Evolutionary conservation across 1,140 invertebrate species (phyloP).

Genomic region (Lucilia sericata): DNA sequence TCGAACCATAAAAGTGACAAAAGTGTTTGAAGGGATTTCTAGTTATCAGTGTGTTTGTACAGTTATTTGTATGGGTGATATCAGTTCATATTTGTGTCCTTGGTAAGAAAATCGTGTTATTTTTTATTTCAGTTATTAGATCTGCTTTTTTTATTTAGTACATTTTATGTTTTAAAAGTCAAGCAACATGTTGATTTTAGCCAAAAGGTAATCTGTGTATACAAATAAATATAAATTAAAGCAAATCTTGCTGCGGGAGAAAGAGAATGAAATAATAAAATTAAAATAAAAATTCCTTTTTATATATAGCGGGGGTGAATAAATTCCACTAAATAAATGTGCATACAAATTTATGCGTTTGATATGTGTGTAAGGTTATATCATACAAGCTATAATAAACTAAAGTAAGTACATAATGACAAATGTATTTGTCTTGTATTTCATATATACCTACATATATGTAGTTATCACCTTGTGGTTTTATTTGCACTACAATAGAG

Average conservation of each 20-base stretch:
- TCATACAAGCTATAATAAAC: background rate
- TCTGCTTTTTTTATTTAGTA: background rate
- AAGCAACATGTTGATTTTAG: background rate
- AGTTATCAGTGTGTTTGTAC: background rate
- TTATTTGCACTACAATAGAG: too few species aligned
- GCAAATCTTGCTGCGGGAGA: background rate
- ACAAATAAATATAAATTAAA: constrained; percentile 16
- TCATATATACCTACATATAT: too few species aligned
- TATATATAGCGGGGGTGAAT: too few species aligned
- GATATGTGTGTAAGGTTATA: background rate
- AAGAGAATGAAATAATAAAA: background rate
- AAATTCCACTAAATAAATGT: background rate
- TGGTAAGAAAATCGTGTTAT: background rate
- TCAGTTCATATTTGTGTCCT: background rate
- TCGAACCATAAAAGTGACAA: too few species aligned
- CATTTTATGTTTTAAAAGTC: background rate
- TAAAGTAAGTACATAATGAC: too few species aligned
- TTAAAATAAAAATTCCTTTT: background rate
- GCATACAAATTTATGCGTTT: constrained; percentile 10
- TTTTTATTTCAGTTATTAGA: background rate
- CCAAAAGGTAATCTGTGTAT: constrained; percentile 1
- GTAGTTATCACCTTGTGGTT: too few species aligned
- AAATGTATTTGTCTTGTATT: too few species aligned
- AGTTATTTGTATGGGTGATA: background rate
- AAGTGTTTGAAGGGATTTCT: too few species aligned